phyloP scores from a whole-genome alignment of 2,113 vertebrate species.

The Myotis yumanensis region DNA sequence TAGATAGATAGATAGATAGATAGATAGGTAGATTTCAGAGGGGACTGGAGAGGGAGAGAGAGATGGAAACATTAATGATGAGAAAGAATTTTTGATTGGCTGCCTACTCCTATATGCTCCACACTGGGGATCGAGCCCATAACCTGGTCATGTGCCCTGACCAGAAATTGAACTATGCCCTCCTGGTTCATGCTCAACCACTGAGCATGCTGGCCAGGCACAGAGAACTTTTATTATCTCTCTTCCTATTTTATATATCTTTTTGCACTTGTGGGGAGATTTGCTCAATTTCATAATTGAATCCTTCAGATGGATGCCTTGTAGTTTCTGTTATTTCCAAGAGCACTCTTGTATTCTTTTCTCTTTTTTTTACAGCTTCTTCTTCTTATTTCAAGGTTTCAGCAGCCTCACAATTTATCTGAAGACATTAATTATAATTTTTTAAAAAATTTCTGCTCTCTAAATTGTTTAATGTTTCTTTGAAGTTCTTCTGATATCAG shows the following conservation, averaged over 20 bases:
- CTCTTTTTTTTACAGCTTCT: background rate
- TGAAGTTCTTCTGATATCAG: background rate
- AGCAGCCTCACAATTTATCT: background rate
- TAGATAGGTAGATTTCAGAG: too few species aligned
- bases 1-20: too few species aligned
- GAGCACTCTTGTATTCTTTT: background rate
- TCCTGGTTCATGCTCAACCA: too few species aligned
- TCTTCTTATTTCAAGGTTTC: background rate
- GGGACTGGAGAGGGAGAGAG: too few species aligned
- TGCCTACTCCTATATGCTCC: too few species aligned
- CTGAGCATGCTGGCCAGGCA: too few species aligned
- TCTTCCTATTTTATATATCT: background rate
- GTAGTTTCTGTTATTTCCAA: background rate
- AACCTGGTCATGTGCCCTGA: too few species aligned
- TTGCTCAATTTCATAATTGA: background rate
- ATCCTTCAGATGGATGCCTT: background rate
- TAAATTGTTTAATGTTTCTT: background rate
- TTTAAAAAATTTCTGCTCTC: background rate
- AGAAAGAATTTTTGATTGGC: too few species aligned
- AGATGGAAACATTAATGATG: too few species aligned
- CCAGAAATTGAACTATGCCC: too few species aligned
- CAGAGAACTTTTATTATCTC: background rate
- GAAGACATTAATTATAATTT: background rate
- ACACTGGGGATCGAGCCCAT: too few species aligned
- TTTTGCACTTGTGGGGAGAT: background rate